Percentiles rank a stretch among this genome's conserved stretches.
Evolutionary conservation across 1,140 invertebrate species (phyloP).

Genomic region (Drosophila kikkawai): DNA sequence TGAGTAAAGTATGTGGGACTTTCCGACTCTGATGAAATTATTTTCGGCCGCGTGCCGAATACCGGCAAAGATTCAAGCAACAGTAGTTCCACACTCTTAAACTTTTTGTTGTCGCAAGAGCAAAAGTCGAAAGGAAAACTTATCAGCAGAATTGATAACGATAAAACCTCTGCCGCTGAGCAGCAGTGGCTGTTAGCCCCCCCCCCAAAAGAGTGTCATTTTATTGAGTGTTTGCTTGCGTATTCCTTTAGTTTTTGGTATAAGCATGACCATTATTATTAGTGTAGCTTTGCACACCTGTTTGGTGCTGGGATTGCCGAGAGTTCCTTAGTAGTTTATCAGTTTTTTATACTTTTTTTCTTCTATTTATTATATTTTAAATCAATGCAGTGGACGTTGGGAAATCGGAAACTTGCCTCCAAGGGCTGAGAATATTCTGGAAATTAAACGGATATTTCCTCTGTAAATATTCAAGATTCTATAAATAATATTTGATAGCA

Average conservation of each 20-base stretch:
- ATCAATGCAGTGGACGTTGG: slow-evolving; percentile 4
- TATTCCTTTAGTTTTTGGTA: slow-evolving; percentile 2
- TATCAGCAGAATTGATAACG: slow-evolving; percentile 5
- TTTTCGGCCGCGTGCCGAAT: slow-evolving; percentile 1
- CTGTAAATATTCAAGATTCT: not conserved
- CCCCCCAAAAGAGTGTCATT: not conserved
- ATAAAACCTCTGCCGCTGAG: slow-evolving; percentile 3
- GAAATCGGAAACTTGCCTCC: not conserved
- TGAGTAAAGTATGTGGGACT: slow-evolving; percentile 3
- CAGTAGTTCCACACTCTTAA: slow-evolving; percentile 11
- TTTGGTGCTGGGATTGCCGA: not conserved
- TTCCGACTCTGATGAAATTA: slow-evolving; percentile 41
- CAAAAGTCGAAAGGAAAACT: not conserved
- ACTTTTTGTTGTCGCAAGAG: slow-evolving; percentile 37
- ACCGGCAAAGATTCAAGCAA: not conserved
- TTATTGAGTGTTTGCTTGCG: slow-evolving; percentile 18
- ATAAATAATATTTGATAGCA: slow-evolving; percentile 9
- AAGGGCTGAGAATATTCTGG: slow-evolving; percentile 6
- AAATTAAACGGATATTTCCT: not conserved
- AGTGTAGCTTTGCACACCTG: not conserved
- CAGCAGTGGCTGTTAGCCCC: not conserved
- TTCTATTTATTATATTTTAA: not conserved
- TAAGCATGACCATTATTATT: slow-evolving; percentile 37
- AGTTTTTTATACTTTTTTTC: not conserved
- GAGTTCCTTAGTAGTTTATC: slow-evolving; percentile 5